phyloP scores from a whole-genome alignment of 2,113 vertebrate genomes.

The Crotalus horridus region DNA sequence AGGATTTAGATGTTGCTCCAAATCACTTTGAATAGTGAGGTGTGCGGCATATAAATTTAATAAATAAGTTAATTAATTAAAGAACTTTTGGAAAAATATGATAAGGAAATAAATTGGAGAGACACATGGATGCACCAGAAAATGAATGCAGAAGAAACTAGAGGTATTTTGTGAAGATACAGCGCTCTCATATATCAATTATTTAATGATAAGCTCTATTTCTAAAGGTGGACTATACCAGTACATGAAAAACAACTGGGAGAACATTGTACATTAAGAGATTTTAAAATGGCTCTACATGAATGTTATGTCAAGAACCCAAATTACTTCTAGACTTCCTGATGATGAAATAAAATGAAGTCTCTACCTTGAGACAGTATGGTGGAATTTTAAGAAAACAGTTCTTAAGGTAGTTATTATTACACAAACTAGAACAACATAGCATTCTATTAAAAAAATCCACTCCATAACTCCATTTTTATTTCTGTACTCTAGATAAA shows the following conservation, averaged over 20 bases:
- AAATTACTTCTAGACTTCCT: neutral
- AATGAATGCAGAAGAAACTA: constrained; percentile 12
- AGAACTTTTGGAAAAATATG: neutral
- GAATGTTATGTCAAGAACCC: neutral
- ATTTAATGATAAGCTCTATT: rapidly evolving
- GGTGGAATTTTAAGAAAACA: neutral
- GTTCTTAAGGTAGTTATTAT: neutral
- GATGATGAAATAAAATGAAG: neutral
- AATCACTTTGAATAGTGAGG: neutral
- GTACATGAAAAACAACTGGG: neutral
- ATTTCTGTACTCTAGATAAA: neutral
- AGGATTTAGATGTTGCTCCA: neutral
- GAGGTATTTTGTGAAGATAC: neutral
- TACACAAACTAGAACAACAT: constrained; percentile 8
- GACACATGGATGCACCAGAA: neutral
- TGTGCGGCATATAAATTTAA: neutral
- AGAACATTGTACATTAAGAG: neutral
- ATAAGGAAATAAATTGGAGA: neutral
- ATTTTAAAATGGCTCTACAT: neutral
- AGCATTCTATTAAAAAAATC: neutral
- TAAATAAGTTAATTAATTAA: no score
- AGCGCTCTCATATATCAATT: neutral
- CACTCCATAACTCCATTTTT: neutral
- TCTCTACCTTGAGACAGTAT: neutral
- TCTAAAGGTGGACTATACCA: neutral